These are phyloP conservation scores for Galaxias olidus DNA, from an alignment of 2,797 vertebrate species.

Conservation along the genomic window DNA sequence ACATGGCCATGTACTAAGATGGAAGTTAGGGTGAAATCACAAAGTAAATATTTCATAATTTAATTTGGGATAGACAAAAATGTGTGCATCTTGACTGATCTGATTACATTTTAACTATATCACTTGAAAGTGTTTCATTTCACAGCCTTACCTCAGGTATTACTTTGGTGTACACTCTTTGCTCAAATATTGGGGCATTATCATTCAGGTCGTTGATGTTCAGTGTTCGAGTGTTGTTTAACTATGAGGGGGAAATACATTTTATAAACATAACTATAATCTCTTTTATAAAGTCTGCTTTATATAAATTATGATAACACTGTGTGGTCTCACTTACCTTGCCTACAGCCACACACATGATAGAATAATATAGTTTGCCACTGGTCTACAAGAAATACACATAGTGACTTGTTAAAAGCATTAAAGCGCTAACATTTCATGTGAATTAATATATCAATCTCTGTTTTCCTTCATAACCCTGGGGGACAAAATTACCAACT, in stretches of 20 bases:
- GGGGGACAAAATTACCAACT: neutral
- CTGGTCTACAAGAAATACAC: slow-evolving; percentile 44
- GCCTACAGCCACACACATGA: slow-evolving; percentile 27
- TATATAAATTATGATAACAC: neutral
- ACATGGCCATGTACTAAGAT: neutral
- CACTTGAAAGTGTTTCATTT: neutral
- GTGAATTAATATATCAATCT: neutral
- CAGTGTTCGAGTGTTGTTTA: slow-evolving; percentile 44
- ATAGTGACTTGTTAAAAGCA: slow-evolving; percentile 2
- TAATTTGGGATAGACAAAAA: no score
- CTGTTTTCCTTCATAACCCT: no score
- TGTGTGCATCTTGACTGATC: no score
- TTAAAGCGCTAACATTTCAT: neutral
- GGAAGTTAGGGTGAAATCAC: no score
- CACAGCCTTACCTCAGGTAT: slow-evolving; percentile 70
- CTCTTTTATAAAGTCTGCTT: neutral
- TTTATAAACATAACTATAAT: neutral
- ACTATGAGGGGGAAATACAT: slow-evolving; percentile 34
- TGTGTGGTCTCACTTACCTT: slow-evolving; percentile 46
- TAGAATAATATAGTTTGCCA: slow-evolving; percentile 45
- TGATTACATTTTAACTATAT: no score
- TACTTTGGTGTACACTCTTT: slow-evolving; percentile 17
- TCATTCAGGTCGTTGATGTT: slow-evolving; percentile 66
- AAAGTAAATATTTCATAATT: no score
- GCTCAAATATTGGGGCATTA: slow-evolving; percentile 65